Conservation (phyloP, 2,113 vertebrate genomes). For the Cyrtonyx montezumae region DNA sequence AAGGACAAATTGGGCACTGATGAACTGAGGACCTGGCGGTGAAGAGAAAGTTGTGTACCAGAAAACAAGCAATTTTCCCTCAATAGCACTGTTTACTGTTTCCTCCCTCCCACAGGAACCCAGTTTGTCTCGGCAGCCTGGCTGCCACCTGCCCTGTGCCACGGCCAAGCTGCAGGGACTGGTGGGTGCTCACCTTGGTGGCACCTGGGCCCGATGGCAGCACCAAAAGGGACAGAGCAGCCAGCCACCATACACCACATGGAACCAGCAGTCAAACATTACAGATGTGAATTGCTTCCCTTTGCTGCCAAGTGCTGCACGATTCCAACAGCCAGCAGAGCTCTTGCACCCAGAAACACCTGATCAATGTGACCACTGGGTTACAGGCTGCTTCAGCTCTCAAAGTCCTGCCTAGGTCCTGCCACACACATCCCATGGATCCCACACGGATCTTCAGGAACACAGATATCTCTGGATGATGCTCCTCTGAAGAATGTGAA, state of each 20-base stretch:
- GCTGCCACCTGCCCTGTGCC: conserved; percentile 70
- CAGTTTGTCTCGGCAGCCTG: conserved; percentile 64
- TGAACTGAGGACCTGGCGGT: conserved; percentile 64
- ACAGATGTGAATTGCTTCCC: neutral
- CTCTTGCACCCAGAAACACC: neutral
- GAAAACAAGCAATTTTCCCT: conserved; percentile 77
- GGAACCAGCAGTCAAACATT: neutral
- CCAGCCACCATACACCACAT: accelerated
- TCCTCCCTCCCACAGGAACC: conserved; percentile 63
- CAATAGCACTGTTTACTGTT: conserved; percentile 78
- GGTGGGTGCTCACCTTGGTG: neutral
- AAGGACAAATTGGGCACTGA: conserved; percentile 77
- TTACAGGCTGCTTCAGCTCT: neutral
- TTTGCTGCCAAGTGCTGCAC: neutral
- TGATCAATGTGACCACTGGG: neutral
- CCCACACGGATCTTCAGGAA: neutral
- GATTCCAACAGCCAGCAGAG: neutral
- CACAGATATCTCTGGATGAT: neutral
- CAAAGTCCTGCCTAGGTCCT: neutral
- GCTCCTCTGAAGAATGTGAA: neutral
- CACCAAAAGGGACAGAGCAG: neutral
- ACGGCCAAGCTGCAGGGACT: neutral
- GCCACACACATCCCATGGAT: neutral
- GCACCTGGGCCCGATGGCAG: neutral
- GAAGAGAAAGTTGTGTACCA: conserved; percentile 65